Evolutionary conservation across 1,140 invertebrate species (phyloP).

Genomic region (Laupala kohalensis): DNA sequence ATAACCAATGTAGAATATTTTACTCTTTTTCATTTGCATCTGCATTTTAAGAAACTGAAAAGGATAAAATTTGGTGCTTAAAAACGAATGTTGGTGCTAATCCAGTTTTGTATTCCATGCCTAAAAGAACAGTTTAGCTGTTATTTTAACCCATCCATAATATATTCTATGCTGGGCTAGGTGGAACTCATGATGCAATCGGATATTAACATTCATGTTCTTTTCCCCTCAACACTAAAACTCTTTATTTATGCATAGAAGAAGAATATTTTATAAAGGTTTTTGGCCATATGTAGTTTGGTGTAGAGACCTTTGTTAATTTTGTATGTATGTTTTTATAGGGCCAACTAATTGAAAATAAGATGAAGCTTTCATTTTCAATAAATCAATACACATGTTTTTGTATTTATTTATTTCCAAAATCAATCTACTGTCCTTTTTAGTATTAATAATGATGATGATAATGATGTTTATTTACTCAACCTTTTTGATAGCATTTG

Average conservation of each 20-base stretch:
- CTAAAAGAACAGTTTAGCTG: not conserved
- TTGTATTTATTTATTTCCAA: too few relatives aligned
- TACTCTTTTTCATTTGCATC: not conserved
- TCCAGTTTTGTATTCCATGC: not conserved
- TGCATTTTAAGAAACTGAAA: not conserved
- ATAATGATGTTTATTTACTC: too few relatives aligned
- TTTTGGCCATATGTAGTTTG: not conserved
- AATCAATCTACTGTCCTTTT: too few relatives aligned
- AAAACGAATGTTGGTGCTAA: not conserved
- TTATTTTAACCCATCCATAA: not conserved
- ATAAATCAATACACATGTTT: not conserved
- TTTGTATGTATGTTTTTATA: not conserved
- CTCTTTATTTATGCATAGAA: not conserved
- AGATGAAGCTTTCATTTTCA: not conserved
- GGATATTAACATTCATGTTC: not conserved
- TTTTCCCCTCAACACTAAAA: not conserved
- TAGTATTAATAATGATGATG: too few relatives aligned
- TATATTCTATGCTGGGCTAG: not conserved
- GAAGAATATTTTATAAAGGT: not conserved
- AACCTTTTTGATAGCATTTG: too few relatives aligned
- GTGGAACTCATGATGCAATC: not conserved
- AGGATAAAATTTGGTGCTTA: not conserved
- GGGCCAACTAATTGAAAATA: not conserved
- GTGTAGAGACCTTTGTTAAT: not conserved
- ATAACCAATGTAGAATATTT: not conserved